Percentiles rank a stretch among this genome's conserved stretches.
Conservation (phyloP, 2,113 vertebrate genomes). For the Pao palembangensis region DNA sequence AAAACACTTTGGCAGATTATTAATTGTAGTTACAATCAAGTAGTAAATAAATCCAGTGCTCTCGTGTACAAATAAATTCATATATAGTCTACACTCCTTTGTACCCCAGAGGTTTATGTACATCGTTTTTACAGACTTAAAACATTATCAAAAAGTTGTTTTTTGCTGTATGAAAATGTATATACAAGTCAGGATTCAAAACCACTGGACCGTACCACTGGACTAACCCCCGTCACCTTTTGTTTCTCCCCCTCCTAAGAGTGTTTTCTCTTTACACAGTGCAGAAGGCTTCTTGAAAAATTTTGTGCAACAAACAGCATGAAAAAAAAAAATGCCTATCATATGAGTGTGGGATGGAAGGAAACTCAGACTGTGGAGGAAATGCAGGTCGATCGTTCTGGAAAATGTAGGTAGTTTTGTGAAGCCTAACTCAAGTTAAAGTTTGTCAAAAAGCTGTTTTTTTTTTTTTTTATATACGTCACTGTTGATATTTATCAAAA, state of each 20-base stretch:
- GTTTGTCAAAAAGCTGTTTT: no score
- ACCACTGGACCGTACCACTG: constrained; percentile 55
- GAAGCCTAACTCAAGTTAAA: no score
- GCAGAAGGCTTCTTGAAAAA: constrained; percentile 82
- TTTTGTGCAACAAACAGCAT: constrained; percentile 82
- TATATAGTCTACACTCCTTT: constrained; percentile 76
- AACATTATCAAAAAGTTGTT: constrained; percentile 81
- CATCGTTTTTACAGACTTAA: constrained; percentile 77
- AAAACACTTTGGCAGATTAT: constrained; percentile 84
- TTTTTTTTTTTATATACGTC: no score
- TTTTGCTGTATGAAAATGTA: constrained; percentile 77
- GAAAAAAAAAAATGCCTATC: constrained; percentile 66
- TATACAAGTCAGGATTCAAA: constrained; percentile 75
- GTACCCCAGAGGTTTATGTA: constrained; percentile 71
- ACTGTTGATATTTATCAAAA: constrained; percentile 12
- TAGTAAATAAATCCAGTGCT: constrained; percentile 83
- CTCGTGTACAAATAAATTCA: constrained; percentile 79
- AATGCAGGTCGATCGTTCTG: constrained; percentile 20
- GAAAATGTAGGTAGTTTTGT: no score
- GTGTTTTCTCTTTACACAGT: constrained; percentile 78
- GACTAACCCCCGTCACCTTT: constrained; percentile 16
- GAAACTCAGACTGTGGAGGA: constrained; percentile 26
- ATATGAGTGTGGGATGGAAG: constrained; percentile 67
- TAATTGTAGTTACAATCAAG: constrained; percentile 84
- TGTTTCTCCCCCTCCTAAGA: constrained; percentile 50